Evolutionary conservation across 2,113 vertebrate species (phyloP).

Genomic region (Anguilla japonica): DNA sequence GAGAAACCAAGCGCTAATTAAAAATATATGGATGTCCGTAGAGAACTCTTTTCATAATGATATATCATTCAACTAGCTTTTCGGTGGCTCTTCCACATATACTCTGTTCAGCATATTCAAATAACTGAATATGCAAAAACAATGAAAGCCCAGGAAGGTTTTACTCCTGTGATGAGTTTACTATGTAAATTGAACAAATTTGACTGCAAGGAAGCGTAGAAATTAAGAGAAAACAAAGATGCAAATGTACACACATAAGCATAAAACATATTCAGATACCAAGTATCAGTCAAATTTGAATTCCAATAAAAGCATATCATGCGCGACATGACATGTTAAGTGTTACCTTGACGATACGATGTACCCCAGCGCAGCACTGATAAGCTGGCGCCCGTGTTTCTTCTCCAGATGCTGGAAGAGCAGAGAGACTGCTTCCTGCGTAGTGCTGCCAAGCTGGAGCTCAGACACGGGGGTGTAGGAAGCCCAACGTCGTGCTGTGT

Average conservation of each 20-base stretch:
- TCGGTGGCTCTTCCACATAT: background rate
- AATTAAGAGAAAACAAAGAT: background rate
- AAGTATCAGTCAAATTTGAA: background rate
- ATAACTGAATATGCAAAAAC: background rate
- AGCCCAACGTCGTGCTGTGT: conserved; percentile 67
- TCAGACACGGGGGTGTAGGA: conserved; percentile 60
- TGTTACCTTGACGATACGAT: conserved; percentile 64
- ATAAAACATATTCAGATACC: background rate
- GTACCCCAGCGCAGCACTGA: conserved; percentile 70
- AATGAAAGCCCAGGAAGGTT: background rate
- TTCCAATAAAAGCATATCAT: background rate
- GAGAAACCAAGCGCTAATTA: background rate
- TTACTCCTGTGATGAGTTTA: background rate
- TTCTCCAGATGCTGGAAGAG: conserved; percentile 72
- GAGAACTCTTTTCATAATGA: background rate
- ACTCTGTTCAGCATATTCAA: background rate
- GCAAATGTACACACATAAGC: background rate
- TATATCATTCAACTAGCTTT: background rate
- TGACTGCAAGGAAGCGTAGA: background rate
- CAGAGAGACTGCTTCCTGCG: conserved; percentile 58
- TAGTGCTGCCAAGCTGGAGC: conserved; percentile 47
- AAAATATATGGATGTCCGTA: background rate
- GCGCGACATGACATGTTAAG: background rate
- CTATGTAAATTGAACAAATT: background rate
- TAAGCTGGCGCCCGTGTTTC: conserved; percentile 69